Evolutionary conservation across 2,797 vertebrate genomes (phyloP).

Genomic region (Takifugu ocellatus): DNA sequence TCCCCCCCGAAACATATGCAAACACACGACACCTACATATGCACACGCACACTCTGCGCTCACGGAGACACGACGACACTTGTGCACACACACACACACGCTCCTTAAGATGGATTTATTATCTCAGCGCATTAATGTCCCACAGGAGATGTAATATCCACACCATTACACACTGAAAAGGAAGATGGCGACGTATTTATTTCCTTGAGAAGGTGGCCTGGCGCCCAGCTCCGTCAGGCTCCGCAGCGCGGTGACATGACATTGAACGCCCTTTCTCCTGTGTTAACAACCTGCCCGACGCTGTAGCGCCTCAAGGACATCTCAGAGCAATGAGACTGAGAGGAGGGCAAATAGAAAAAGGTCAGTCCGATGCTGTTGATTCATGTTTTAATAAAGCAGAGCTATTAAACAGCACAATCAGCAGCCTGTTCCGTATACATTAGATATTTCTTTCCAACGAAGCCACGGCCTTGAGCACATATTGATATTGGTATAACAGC

Average conservation of each 20-base stretch:
- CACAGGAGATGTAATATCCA: constrained; percentile 74
- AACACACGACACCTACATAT: background rate
- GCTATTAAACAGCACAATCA: constrained; percentile 47
- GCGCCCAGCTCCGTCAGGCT: constrained; percentile 55
- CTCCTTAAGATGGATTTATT: constrained; percentile 65
- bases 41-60: constrained; percentile 27
- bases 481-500: constrained; percentile 27
- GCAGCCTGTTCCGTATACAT: constrained; percentile 38
- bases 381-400: constrained; percentile 47
- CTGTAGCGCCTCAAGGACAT: constrained; percentile 64
- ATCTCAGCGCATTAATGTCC: constrained; percentile 63
- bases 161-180: constrained; percentile 68
- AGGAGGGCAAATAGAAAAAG: constrained; percentile 14
- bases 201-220: constrained; percentile 54
- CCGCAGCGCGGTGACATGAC: constrained; percentile 68
- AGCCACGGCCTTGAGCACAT: constrained; percentile 32
- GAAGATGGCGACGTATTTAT: constrained; percentile 71
- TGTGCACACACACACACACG: background rate
- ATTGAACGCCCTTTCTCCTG: constrained; percentile 69
- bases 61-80: constrained; percentile 3
- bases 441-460: constrained; percentile 25
- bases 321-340: constrained; percentile 53
- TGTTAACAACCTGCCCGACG: constrained; percentile 62
- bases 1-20: background rate
- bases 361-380: constrained; percentile 37